A percentile compares a stretch with the other conserved stretches of the same genome.
Conservation (phyloP, 2,888 invertebrate species). For the Protonemura montana region DNA sequence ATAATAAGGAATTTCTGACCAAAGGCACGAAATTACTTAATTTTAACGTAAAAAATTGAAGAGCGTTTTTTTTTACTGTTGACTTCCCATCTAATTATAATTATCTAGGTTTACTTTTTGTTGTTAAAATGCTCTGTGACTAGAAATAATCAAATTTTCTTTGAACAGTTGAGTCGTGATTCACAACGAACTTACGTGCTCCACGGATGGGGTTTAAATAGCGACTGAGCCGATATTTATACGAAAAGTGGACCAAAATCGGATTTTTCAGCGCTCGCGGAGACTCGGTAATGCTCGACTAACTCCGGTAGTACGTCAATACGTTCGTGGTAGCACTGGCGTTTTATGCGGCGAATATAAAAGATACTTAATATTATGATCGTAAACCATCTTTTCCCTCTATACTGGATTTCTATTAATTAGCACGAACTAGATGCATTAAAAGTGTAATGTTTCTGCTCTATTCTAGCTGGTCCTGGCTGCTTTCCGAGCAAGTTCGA, state of each 20-base stretch:
- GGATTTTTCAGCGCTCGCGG: background rate
- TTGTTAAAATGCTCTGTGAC: background rate
- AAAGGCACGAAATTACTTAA: background rate
- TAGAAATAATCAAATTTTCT: background rate
- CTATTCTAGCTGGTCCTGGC: too few species aligned
- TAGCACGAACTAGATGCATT: background rate
- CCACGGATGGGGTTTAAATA: background rate
- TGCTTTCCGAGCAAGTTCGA: too few species aligned
- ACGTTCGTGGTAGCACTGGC: slow-evolving; percentile 49
- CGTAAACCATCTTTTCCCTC: background rate
- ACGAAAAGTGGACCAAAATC: slow-evolving; percentile 1
- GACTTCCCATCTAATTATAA: background rate
- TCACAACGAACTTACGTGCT: background rate
- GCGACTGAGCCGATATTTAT: slow-evolving; percentile 12
- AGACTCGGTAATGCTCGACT: slow-evolving; percentile 47
- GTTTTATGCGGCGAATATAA: background rate
- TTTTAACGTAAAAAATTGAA: background rate
- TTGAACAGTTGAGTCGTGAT: background rate
- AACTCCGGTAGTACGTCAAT: slow-evolving; percentile 60
- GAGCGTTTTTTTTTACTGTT: background rate
- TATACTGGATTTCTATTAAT: background rate
- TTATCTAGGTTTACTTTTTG: background rate
- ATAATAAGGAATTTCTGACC: background rate
- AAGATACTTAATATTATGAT: background rate
- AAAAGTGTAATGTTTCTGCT: background rate